Conservation (phyloP, 2,888 invertebrate genomes). For the Empis livida region DNA sequence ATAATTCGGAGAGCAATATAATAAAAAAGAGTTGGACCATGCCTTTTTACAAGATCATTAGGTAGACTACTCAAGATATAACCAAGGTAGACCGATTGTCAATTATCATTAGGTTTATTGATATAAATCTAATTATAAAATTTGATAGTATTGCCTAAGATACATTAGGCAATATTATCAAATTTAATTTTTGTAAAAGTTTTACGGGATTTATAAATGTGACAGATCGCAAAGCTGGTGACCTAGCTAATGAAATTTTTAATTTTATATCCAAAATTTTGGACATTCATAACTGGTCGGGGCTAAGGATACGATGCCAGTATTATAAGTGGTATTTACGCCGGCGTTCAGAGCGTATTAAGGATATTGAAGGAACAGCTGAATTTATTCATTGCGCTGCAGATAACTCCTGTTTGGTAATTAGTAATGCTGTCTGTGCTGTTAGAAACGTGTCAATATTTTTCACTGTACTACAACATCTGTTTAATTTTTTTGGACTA, state of each 20-base stretch:
- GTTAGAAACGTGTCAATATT: too few species aligned
- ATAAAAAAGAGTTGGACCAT: background rate
- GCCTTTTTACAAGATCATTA: constrained; percentile 2
- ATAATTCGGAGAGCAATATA: background rate
- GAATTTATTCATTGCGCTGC: constrained; percentile 20
- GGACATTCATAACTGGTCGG: background rate
- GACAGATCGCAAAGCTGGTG: constrained; percentile 1
- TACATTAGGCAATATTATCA: background rate
- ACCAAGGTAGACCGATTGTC: constrained; percentile 3
- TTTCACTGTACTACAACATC: too few species aligned
- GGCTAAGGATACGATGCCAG: constrained; percentile 5
- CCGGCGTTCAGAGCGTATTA: constrained; percentile 2
- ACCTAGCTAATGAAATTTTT: constrained; percentile 1
- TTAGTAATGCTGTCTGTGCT: too few species aligned
- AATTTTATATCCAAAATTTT: background rate
- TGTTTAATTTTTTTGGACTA: too few species aligned
- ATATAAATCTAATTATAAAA: too few species aligned
- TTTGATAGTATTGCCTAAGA: background rate
- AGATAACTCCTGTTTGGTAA: constrained; percentile 20
- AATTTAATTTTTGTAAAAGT: constrained; percentile 1
- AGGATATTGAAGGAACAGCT: constrained; percentile 18
- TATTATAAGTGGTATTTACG: constrained; percentile 4
- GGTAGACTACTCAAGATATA: constrained; percentile 4
- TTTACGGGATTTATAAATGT: constrained; percentile 2
- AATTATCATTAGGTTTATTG: constrained; percentile 1